Percentiles rank a stretch among this genome's conserved stretches.
These are phyloP conservation scores for Neogale vison DNA, from an alignment of 2,113 vertebrate species.

Conservation along the genomic window DNA sequence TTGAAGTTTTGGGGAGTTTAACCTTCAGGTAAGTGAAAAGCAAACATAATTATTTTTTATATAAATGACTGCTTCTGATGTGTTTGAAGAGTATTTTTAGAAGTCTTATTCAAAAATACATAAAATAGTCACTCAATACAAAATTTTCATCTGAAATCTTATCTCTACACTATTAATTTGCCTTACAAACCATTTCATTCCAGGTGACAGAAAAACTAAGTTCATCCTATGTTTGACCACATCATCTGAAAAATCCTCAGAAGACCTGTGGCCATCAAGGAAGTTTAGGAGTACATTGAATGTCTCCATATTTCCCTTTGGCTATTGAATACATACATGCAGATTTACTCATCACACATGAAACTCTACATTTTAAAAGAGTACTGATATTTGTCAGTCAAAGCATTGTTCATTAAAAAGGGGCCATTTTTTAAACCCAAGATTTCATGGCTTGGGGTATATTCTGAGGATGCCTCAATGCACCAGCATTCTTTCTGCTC, in stretches of 20 bases:
- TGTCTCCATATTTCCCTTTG: neutral
- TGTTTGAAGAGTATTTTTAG: neutral
- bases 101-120: neutral
- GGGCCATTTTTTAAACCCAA: neutral
- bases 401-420: neutral
- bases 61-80: neutral
- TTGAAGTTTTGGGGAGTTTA: neutral
- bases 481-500: neutral
- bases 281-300: neutral
- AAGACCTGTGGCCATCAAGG: neutral
- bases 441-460: neutral
- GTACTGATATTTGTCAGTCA: neutral
- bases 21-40: neutral
- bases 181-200: neutral
- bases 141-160: constrained; percentile 16
- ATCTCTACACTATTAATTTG: neutral
- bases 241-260: neutral
- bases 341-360: neutral
- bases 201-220: neutral
- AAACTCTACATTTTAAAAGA: constrained; percentile 13
- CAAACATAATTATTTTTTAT: constrained; percentile 12
- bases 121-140: neutral
- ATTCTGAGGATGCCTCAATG: neutral
- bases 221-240: neutral
- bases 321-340: neutral